phyloP scores from a whole-genome alignment of 2,888 invertebrate genomes.

The Choristoneura rosaceana region DNA sequence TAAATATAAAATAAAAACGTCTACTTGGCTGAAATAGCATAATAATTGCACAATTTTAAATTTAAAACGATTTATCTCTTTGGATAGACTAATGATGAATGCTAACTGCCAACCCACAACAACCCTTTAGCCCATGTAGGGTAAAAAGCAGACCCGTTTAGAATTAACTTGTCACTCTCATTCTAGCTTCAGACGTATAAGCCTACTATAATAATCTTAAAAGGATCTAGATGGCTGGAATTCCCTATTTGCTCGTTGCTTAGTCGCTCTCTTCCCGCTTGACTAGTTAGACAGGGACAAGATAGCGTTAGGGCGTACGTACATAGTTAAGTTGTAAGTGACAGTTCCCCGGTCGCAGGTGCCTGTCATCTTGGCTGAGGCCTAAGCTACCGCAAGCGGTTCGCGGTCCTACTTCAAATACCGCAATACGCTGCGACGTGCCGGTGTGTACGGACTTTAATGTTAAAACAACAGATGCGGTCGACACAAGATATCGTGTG shows the following conservation, averaged over 20 bases:
- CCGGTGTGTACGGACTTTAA: constrained; percentile 11
- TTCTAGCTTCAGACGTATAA: neutral
- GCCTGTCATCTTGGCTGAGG: neutral
- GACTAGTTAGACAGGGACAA: neutral
- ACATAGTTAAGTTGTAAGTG: constrained; percentile 25
- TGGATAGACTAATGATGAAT: neutral
- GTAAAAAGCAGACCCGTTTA: neutral
- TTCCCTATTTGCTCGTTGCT: neutral
- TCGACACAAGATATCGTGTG: neutral
- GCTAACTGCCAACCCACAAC: neutral
- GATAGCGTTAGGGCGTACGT: neutral
- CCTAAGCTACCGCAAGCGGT: constrained; percentile 28
- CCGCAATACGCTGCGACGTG: constrained; percentile 23
- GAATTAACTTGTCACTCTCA: constrained; percentile 8
- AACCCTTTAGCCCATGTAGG: neutral
- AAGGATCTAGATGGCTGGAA: constrained; percentile 25
- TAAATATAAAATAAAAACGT: no score
- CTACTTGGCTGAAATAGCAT: no score
- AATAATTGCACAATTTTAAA: no score
- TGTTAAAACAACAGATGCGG: constrained; percentile 1
- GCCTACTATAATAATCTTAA: constrained; percentile 31
- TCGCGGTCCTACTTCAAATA: constrained; percentile 31
- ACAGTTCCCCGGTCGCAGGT: constrained; percentile 28
- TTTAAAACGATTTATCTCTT: neutral
- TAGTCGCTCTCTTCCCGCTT: neutral